Base-by-base conservation (phyloP, 2,113 vertebrate species). In the Cryptomyrus ogoouensis region DNA sequence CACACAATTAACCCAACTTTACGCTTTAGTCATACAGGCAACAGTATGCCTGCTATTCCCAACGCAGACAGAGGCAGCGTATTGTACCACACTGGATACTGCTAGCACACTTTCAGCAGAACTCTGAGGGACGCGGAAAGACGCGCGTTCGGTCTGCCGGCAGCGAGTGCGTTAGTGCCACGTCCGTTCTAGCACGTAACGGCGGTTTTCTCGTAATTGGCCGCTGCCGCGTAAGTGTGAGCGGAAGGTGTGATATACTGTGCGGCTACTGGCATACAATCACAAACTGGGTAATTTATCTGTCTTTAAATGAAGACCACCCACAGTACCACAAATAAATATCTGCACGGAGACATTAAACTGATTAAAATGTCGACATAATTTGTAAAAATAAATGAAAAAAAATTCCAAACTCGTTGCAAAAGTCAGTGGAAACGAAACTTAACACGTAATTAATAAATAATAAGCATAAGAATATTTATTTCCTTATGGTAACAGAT, bases 221-320 rank as follows among this genome's bases (percentile, higher is more conserved):
- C 15, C 80, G 19, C 80, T 46, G 6, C 44, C 24, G 24, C 24
- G 17, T n/a, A 47, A 24, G 19, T 84, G 9, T 44, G 1, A 46
- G 42, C 19, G 42, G 46, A 83, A 83, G 80, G 80, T 24, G 39
- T n/a, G 44, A 47, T 52, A 15, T 17, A 13, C 49, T 35, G 85
- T 52, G 47, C 13, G 15, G 31, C 2, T 53, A 0, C 13, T 17
- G 85, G 49, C 27, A 87, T 87, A 9, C 15, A 53, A 3, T 87
- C 53, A 53, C 85, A n/a, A n/a, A 31, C 85, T 27, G 47, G n/a
- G n/a, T 35, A 87, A 87, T 53, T 87, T 87, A 53, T 27, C 85
- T 53, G 52, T 53, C 52, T 49, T 35, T 53, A 56, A 87, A 52
- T 35, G 47, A 87, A 87, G 85, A 87, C 50, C 50, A 87, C 50